A percentile compares a stretch with the other conserved stretches of the same genome.
Evolutionary conservation across 1,140 invertebrate genomes (phyloP).

Genomic region (Drosophila lowei): DNA sequence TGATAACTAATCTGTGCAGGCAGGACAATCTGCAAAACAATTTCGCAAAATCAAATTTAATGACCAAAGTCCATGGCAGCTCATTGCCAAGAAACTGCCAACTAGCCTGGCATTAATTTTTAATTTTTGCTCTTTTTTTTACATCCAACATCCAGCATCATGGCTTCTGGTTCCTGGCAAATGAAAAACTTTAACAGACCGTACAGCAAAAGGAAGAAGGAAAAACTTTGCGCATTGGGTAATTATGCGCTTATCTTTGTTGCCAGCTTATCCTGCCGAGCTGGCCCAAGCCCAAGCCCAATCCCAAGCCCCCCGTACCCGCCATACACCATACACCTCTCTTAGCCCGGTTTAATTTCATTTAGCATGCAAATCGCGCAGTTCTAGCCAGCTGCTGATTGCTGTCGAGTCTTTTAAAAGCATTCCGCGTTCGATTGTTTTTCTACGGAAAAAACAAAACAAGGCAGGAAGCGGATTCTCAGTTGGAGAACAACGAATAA

Average conservation of each 20-base stretch:
- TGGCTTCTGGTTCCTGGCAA: slow-evolving; percentile 10
- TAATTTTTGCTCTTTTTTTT: slow-evolving; percentile 53
- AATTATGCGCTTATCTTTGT: slow-evolving; percentile 74
- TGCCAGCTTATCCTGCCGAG: slow-evolving; percentile 38
- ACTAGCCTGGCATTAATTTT: slow-evolving; percentile 61
- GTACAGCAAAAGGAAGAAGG: slow-evolving; percentile 25
- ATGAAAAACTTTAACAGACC: slow-evolving; percentile 14
- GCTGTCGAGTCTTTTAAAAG: slow-evolving; percentile 39
- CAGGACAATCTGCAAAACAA: background rate
- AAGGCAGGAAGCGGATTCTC: slow-evolving; percentile 14
- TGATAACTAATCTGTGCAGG: background rate
- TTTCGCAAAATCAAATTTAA: slow-evolving; percentile 45
- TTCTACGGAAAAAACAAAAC: slow-evolving; percentile 7
- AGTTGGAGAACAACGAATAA: slow-evolving; percentile 1
- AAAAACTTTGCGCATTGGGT: slow-evolving; percentile 51
- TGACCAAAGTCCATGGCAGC: slow-evolving; percentile 14
- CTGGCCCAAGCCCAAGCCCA: background rate
- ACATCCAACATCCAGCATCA: slow-evolving; percentile 26
- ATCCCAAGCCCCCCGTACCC: no score
- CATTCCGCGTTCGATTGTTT: slow-evolving; percentile 60
- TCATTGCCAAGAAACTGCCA: slow-evolving; percentile 25
- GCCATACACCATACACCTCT: background rate
- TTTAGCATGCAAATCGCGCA: slow-evolving; percentile 74
- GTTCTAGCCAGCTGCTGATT: slow-evolving; percentile 67
- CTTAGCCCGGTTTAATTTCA: slow-evolving; percentile 57